Evolutionary conservation across 2,888 invertebrate species (phyloP).

Genomic region (Micoletzkya japonica): DNA sequence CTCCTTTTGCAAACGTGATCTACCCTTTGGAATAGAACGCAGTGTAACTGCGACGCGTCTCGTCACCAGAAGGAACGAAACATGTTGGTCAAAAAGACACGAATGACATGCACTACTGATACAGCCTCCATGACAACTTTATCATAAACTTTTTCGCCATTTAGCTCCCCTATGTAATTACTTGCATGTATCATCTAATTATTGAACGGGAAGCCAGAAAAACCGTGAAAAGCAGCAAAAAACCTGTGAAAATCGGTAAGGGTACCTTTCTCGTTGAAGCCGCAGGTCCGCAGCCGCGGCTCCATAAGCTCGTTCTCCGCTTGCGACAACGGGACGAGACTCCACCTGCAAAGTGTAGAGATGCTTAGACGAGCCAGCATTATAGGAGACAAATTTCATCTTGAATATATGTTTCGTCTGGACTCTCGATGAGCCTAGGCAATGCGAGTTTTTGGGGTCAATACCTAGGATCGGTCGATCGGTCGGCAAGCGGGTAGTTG

Average conservation of each 20-base stretch:
- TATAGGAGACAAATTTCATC: too few species aligned
- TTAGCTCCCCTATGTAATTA: background rate
- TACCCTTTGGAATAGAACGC: too few species aligned
- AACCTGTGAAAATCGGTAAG: background rate
- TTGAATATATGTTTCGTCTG: background rate
- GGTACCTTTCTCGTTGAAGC: conserved; percentile 49
- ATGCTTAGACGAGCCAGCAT: background rate
- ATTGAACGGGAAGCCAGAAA: too few species aligned
- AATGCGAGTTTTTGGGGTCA: background rate
- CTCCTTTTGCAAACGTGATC: too few species aligned
- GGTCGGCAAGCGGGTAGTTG: conserved; percentile 49
- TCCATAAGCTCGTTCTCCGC: conserved; percentile 51
- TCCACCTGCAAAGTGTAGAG: conserved; percentile 35
- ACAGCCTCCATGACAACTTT: too few species aligned
- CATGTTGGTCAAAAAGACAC: too few species aligned
- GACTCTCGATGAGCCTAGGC: background rate
- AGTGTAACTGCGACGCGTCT: too few species aligned
- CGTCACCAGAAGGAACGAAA: too few species aligned
- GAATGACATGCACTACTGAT: too few species aligned
- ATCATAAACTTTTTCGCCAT: too few species aligned
- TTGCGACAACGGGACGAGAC: conserved; percentile 45
- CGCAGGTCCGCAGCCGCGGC: conserved; percentile 46
- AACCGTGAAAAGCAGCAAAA: too few species aligned
- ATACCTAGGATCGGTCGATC: conserved; percentile 36
- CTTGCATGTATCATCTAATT: background rate